Evolutionary conservation across 2,797 vertebrate species (phyloP).

Genomic region (Gallinago stenura): DNA sequence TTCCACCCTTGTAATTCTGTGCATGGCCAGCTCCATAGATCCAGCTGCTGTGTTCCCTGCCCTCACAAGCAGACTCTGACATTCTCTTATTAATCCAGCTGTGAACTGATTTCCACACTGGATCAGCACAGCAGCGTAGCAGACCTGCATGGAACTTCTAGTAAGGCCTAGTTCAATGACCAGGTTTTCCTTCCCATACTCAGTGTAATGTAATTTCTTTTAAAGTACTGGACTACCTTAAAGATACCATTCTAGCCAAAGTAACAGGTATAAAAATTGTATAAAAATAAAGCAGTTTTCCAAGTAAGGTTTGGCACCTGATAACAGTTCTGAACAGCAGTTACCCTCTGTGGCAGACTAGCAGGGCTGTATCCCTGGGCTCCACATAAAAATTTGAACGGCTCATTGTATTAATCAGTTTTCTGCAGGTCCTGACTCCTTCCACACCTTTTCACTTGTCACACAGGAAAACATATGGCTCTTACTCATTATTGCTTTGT

Average conservation of each 20-base stretch:
- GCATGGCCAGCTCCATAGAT: background rate
- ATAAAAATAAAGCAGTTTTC: background rate
- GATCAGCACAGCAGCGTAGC: background rate
- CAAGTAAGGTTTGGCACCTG: background rate
- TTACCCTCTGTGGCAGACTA: background rate
- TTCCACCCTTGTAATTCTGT: background rate
- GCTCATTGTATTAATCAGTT: background rate
- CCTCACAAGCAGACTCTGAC: background rate
- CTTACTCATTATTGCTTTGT: constrained; percentile 17
- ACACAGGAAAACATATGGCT: constrained; percentile 32
- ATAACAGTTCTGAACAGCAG: background rate
- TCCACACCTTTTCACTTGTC: constrained; percentile 27
- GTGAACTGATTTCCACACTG: background rate
- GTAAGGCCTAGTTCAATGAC: too few relatives aligned
- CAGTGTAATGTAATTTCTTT: background rate
- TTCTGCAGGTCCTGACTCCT: background rate
- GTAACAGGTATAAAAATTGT: background rate
- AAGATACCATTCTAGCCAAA: background rate
- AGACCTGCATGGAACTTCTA: background rate
- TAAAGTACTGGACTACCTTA: background rate
- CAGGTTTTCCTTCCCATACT: background rate
- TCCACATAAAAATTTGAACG: background rate
- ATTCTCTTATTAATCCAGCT: background rate
- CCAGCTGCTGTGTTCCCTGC: background rate
- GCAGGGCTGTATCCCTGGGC: background rate